Base-by-base conservation (phyloP, 2,888 invertebrate species). In the Nomada hirtipes region DNA sequence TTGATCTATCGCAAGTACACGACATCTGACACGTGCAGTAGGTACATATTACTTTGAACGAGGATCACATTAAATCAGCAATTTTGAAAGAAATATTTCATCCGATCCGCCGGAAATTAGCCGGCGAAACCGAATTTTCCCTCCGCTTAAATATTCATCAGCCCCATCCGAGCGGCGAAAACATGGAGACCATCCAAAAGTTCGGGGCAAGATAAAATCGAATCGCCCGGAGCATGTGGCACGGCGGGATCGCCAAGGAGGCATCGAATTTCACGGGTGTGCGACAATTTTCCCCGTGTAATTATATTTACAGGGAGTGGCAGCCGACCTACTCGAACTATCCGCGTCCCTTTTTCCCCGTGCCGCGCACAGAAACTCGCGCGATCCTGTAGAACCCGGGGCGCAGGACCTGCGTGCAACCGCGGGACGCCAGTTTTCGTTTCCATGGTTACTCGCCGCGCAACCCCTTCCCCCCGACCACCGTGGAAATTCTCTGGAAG, bases 401-500 rank as follows among this genome's bases (percentile, higher is more conserved):
- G 90, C 90, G 90, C 91, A 90, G 89, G 89, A 88, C 88, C 89
- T 89, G 90, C 89, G 89, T 90, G 89, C 79, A 76, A 77, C 79
- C 67, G 70, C 64, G 69, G 74, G 81, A 89, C 89, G 86, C 86
- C 79, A 72, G 53, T 75, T 69, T 55, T 59, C 73, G 89, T 91
- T 88, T 79, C 90, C 89, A 91, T 92, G 89, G 85, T 87, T 87
- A 91, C 91, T 77, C 68, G 85, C 76, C 84, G 76, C 72, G 53
- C 82, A 11, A 15, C 83, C 79, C 76, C 79, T 71, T 69, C 44
- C 59, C 59, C 81, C 76, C 72, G 78, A 75, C 73, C 72, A 57
- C 73, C 57, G 20, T 50, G 47, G 61, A 82, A 67, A 68, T 75
- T 79, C 83, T 72, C 55, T 65, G 59, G 44, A 55, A 76, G 79